These are phyloP conservation scores for Pterophyllum scalare DNA, from an alignment of 2,113 vertebrate genomes.

Conservation along the genomic window DNA sequence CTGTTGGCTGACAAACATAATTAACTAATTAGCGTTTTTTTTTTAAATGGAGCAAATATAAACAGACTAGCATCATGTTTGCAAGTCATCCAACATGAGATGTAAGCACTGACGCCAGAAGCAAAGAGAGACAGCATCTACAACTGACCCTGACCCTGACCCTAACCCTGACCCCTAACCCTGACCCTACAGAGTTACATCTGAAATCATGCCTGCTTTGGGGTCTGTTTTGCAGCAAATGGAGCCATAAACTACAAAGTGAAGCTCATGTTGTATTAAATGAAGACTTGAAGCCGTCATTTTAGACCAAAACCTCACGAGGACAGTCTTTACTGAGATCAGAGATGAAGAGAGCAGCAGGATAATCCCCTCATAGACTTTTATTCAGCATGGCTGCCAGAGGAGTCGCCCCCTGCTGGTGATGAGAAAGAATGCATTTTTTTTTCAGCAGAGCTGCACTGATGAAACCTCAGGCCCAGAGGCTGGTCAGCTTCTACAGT, in stretches of 20 bases:
- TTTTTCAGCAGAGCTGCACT: background rate
- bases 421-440: rapidly evolving
- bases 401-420: background rate
- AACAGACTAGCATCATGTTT: background rate
- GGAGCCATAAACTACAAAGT: background rate
- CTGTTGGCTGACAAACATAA: background rate
- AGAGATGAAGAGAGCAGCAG: background rate
- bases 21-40: background rate
- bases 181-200: too few relatives aligned
- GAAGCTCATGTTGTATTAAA: background rate
- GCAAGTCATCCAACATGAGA: background rate
- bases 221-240: background rate
- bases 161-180: too few relatives aligned
- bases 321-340: background rate
- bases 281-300: background rate
- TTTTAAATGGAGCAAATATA: background rate
- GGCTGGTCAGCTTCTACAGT: background rate
- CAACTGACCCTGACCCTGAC: too few relatives aligned
- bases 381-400: too few relatives aligned
- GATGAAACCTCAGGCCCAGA: rapidly evolving
- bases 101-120: background rate
- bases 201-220: background rate
- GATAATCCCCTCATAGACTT: too few relatives aligned
- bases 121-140: background rate
- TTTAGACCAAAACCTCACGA: background rate